Evolutionary conservation across 2,113 vertebrate genomes (phyloP).

Genomic region (Galbula dea): DNA sequence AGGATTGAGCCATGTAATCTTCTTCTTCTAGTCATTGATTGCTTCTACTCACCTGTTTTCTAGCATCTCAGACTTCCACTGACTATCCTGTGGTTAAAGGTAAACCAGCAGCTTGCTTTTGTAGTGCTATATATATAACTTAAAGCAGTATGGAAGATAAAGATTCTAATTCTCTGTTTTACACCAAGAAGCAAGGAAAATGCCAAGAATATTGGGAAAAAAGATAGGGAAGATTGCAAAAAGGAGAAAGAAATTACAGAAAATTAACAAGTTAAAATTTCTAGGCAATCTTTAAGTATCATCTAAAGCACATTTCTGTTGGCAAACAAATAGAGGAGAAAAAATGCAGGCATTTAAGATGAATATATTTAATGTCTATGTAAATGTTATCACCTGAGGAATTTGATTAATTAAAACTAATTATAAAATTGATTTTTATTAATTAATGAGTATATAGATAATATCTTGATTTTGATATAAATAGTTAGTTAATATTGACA

Average conservation of each 20-base stretch:
- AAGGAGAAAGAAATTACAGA: background rate
- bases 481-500: background rate
- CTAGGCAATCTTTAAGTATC: background rate
- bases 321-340: background rate
- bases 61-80: background rate
- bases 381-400: background rate
- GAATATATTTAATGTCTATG: background rate
- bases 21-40: background rate
- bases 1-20: rapidly evolving
- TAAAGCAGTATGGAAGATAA: background rate
- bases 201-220: background rate
- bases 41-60: background rate
- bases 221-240: background rate
- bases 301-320: background rate
- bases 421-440: background rate
- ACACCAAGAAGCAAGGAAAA: background rate
- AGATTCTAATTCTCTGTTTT: background rate
- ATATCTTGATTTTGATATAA: background rate
- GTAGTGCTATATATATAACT: background rate
- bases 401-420: background rate
- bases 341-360: background rate
- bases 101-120: background rate
- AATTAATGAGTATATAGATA: background rate
- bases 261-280: background rate
- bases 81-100: background rate